Base-by-base conservation (phyloP, 2,888 invertebrate species). In the Poecilus cupreus region DNA sequence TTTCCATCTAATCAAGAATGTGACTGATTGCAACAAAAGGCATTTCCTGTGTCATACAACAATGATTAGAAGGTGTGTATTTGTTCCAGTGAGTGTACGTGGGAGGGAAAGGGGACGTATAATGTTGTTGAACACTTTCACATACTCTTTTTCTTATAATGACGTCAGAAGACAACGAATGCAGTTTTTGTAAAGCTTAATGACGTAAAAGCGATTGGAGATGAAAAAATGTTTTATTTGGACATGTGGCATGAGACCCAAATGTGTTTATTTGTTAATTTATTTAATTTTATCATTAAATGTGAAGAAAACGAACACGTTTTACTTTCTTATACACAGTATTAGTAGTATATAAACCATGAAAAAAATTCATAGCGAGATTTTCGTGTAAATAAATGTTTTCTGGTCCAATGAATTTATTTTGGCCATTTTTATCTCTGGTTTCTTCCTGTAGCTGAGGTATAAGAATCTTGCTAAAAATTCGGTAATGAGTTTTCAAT, bases 151-250 rank as follows among this genome's bases (percentile, higher is more conserved):
- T 77, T 54, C 13, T 51, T 57, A 18, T 11, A n/a, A 26, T 57
- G 76, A 77, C 76, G 76, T 77, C 76, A 77, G 57, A 39, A 76
- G 39, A 24, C 39, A 37, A 32, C 60, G 39, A 77, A 60, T 57
- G 76, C 76, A 57, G 32, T 77, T 77, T 77, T 77, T 77, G 26
- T 77, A 13, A 32, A 26, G 32, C 5, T 1, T 8, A 18, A 22
- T 77, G 76, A 77, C 76, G 76, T 77, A 57, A 22, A 46, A 24
- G 22, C n/a, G 43, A 72, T 43, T 26, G 57, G 13, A 18, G 6
- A 16, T 10, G 46, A 46, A 72, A 37, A 72, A 39, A 20, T 72
- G 13, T 60, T 60, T 60, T 72, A 16, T 60, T 60, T 60, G 26
- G 11, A 26, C 26, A 26, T 43, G n/a, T 10, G 43, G 10, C 11